Evolutionary conservation across 2,888 invertebrate species (phyloP).

Genomic region (Camptogramma bilineatum): DNA sequence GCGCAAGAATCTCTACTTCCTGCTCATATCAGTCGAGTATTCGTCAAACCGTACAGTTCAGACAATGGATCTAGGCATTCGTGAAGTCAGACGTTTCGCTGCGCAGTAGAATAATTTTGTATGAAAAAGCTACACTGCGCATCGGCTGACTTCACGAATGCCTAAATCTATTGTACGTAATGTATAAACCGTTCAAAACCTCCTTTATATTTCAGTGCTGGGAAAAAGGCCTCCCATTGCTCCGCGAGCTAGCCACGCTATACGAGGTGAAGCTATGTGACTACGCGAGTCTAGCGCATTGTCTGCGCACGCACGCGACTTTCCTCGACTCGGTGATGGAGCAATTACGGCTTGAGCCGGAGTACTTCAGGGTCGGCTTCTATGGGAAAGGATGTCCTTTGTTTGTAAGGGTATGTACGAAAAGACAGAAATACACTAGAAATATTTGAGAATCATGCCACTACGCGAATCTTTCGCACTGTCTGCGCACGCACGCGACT

Average conservation of each 20-base stretch:
- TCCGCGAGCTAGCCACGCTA: conserved; percentile 94
- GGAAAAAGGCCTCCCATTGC: conserved; percentile 97
- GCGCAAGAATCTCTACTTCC: too few species aligned
- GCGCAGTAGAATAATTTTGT: too few species aligned
- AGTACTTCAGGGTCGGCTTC: conserved; percentile 98
- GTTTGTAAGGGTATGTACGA: conserved; percentile 93
- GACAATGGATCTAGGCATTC: too few species aligned
- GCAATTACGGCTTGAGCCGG: conserved; percentile 95
- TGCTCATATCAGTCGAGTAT: too few species aligned
- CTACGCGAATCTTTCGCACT: conserved; percentile 94
- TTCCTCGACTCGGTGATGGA: conserved; percentile 96
- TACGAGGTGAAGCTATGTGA: conserved; percentile 95
- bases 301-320: conserved; percentile 93
- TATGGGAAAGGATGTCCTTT: conserved; percentile 96
- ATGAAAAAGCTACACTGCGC: too few species aligned
- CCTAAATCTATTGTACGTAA: too few species aligned
- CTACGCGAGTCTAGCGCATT: conserved; percentile 94
- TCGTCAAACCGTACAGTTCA: too few species aligned
- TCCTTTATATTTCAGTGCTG: conserved; percentile 88
- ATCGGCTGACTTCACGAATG: too few species aligned
- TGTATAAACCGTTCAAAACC: not conserved
- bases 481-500: conserved; percentile 93
- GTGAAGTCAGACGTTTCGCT: too few species aligned
- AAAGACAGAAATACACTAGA: too few species aligned
- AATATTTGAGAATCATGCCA: conserved; percentile 87